Evolutionary conservation across 2,797 vertebrate genomes (phyloP), one percentile per base, ranked within the genome.

Genomic region (Tenualosa ilisha): DNA sequence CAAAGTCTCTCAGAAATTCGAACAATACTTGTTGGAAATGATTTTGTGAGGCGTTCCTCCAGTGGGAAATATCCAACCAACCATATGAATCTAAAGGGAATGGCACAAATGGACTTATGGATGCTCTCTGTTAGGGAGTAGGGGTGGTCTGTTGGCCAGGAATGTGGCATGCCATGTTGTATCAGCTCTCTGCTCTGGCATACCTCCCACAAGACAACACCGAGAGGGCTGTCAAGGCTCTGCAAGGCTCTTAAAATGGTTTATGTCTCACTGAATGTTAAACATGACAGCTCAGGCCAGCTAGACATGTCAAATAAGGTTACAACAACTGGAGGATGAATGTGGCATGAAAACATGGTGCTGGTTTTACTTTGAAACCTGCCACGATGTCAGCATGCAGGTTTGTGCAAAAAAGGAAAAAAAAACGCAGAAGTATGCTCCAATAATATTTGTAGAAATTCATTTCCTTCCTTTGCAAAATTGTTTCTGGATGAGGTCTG

Each of bases 121-220:
- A 40, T 79, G 72, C 72, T 79, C 20, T 22, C 20, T 22, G 40
- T 79, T 43, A 56, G 54, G 54, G 40, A 3, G 72, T 79, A 2
- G 43, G 72, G 37, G 40, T 79, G 72, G 72, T 79, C 72, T 79
- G 72, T 20, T 12, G 20, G 72, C 20, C 17, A 79, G 72, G 40
- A 46, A 79, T 79, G 72, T 79, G 72, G 72, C 72, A 79, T n/a
- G 72, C 72, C 20, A 37, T 43, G 72, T 79, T 79, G 72, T 79
- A 79, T 79, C 72, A 43, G 72, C 37, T 22, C 72, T 1, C 6
- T 79, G 72, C 40, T 20, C 72, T 79, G 72, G 72, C 26, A 43
- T 79, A 46, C 40, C 72, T 20, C 72, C 65, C 65, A 15, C 17
- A 13, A 72, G 31, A 31, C 68, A 37, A 43, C 68, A 37, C 37